Base-by-base conservation (phyloP, 2,113 vertebrate genomes). In the Grammatotria lemairii region DNA sequence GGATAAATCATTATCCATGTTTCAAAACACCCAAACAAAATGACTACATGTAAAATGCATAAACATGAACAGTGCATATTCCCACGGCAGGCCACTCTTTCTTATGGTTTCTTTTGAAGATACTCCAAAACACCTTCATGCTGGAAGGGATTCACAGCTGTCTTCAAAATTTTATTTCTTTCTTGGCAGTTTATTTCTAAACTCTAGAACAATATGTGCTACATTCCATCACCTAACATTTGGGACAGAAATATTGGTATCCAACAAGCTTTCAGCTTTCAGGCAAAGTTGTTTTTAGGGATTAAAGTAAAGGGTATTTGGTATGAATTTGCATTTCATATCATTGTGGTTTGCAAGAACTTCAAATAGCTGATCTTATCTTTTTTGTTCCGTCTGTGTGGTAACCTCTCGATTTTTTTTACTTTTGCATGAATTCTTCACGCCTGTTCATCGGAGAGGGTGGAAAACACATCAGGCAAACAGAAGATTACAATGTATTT, bases 41-140 rank as follows among this genome's bases (percentile, higher is more conserved):
- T 68, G 63, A 38, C 19, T 38, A 8, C 11, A 68, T 40, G 19
- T 40, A 23, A 14, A 23, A 42, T 21, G 38, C n/a, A 40, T 23
- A 70, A 70, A 9, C 35, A 23, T 73, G 68, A 73, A 26, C 63
- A 73, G 68, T 45, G 3, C 23, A 57, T 86, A 83, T 83, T 53
- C 60, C 83, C 83, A 49, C 54, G 53, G 81, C 85, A 63, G 57
- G 38, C 89, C 81, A 26, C 19, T 86, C 70, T 90, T 80, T 86
- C 51, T 82, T 87, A 58, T 60, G 60, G 73, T 84, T 83, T 87
- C 80, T 83, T 85, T 92, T 94, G 91, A 94, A 91, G 85, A 90
- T 57, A 88, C 89, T 90, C 93, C 93, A 93, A 91, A 91, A 87
- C 80, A 88, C 90, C 88, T 87, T 63, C 51, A 84, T 80, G 89